Evolutionary conservation across 2,888 invertebrate species (phyloP), one percentile per base, ranked within the genome.

Genomic region (Pardosa pseudoannulata): DNA sequence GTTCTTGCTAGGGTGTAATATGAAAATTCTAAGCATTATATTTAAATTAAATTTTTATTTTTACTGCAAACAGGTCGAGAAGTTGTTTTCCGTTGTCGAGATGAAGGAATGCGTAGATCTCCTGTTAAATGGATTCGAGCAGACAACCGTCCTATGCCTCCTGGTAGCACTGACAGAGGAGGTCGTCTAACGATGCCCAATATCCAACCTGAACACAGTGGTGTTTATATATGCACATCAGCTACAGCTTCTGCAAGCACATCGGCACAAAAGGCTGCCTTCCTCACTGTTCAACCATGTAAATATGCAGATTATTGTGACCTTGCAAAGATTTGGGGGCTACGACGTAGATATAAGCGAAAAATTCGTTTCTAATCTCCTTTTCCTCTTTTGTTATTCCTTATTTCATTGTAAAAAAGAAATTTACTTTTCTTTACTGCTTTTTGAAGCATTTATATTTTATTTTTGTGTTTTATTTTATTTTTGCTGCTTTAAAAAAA

Each of bases 81-180:
- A 92, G 97, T 97, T 50, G 96, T 97, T 41, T 96, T 98, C 93
- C 95, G 95, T 92, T 98, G 98, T 91, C 95, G 97, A 89, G 97
- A 97, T 90, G 96, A 96, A 92, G 96, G 98, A n/a, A 94, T 94
- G 0, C 91, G 94, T 0, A 93, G 97, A 78, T 95, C 95, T 1
- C 93, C 93, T 73, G 96, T 97, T 5, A 93, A 93, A 41, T 91
- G 91, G 91, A 96, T 96, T 96, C 91, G 94, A 0, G 95, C 94
- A 67, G 94, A 94, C 74, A 95, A 95, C 36, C 92, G 93, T 78
- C 94, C 95, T 0, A 91, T 98, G 73, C 97, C 97, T 36, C 92
- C 94, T 0, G 95, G 95, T n/a, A 94, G 95, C n/a, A 93, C 92
- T 0, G 95, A 96, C 89, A 91, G 92, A 73, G 94, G 94, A 76